phyloP scores from a whole-genome alignment of 2,113 vertebrate genomes.

The Gnathonemus echidnorhynchus region DNA sequence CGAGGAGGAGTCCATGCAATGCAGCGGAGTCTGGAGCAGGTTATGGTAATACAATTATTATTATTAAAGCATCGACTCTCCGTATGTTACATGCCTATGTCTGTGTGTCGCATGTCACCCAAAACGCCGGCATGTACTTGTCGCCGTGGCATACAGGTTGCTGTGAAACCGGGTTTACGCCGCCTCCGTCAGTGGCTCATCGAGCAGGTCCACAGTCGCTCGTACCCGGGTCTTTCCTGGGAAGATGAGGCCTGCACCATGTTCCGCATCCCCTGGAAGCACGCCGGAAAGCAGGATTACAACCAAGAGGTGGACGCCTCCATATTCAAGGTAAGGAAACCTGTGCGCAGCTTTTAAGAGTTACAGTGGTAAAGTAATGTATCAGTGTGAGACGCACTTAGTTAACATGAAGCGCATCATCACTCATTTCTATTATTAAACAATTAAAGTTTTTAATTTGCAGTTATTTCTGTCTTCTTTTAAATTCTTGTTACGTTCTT shows the following conservation, averaged over 20 bases:
- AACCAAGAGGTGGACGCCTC: constrained; percentile 78
- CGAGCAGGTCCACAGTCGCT: constrained; percentile 66
- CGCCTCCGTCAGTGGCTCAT: constrained; percentile 74
- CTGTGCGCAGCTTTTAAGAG: neutral
- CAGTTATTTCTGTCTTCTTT: no score
- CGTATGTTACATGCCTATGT: neutral
- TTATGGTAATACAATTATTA: neutral
- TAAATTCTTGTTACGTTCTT: no score
- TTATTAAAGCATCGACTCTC: neutral
- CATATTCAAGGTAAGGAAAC: constrained; percentile 68
- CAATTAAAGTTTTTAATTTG: neutral
- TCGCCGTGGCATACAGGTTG: constrained; percentile 46
- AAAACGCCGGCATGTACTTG: neutral
- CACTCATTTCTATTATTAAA: neutral
- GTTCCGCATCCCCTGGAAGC: constrained; percentile 82
- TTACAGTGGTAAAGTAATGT: neutral
- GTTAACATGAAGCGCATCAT: neutral
- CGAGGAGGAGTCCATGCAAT: neutral
- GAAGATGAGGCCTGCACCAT: constrained; percentile 66
- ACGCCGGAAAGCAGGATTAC: constrained; percentile 77
- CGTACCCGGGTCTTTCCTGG: constrained; percentile 74
- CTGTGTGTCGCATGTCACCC: neutral
- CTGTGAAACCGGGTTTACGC: constrained; percentile 53
- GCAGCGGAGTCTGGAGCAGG: neutral
- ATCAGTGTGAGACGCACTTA: neutral